Conservation (phyloP, 2,888 invertebrate genomes). For the Drosophila putrida region DNA sequence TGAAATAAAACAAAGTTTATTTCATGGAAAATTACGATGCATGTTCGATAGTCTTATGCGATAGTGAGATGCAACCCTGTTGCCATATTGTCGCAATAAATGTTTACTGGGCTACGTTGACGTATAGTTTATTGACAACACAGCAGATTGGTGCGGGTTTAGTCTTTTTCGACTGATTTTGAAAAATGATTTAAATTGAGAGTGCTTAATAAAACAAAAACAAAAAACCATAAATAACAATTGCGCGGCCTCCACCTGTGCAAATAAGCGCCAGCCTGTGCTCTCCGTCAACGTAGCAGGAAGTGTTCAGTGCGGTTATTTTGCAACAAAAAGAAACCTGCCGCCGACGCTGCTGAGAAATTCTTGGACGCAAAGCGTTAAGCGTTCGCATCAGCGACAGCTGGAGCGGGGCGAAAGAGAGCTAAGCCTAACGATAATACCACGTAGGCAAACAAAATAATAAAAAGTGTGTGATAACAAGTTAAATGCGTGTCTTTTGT, state of each 20-base stretch:
- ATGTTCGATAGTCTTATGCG: conserved; percentile 32
- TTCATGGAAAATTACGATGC: neutral
- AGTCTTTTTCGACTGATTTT: conserved; percentile 40
- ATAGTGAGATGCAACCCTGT: conserved; percentile 56
- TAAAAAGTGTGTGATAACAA: conserved; percentile 41
- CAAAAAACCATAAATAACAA: conserved; percentile 36
- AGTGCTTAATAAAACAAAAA: conserved; percentile 33
- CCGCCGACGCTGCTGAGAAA: conserved; percentile 51
- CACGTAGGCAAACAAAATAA: conserved; percentile 83
- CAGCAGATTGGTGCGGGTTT: conserved; percentile 66
- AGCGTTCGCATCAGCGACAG: conserved; percentile 36
- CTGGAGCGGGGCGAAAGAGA: conserved; percentile 42
- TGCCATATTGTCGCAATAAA: conserved; percentile 1
- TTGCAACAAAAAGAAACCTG: conserved; percentile 32
- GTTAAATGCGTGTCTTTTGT: conserved; percentile 9
- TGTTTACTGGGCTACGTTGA: conserved; percentile 67
- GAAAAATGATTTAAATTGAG: conserved; percentile 72
- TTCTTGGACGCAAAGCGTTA: conserved; percentile 45
- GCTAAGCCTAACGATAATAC: conserved; percentile 72
- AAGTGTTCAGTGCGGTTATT: conserved; percentile 50
- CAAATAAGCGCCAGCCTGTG: conserved; percentile 42
- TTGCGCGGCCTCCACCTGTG: conserved; percentile 52
- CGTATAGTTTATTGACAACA: conserved; percentile 72
- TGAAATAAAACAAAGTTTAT: too few species aligned
- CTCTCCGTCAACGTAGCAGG: conserved; percentile 41